Percentiles rank a stretch among this genome's conserved stretches.
phyloP scores from a whole-genome alignment of 2,888 invertebrate genomes.

The Dione juno region DNA sequence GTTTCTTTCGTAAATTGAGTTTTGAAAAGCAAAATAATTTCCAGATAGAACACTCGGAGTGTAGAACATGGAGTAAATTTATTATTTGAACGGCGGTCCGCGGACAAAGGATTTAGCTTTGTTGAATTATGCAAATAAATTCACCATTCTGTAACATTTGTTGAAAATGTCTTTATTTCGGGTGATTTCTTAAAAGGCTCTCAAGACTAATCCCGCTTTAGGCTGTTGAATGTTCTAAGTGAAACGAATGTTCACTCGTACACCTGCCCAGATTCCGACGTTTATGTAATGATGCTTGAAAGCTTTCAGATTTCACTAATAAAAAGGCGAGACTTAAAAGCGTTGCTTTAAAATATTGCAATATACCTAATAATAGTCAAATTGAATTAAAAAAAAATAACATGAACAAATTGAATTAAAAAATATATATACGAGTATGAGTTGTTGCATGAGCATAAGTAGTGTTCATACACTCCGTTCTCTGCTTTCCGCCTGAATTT shows the following conservation, averaged over 20 bases:
- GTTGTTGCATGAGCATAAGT: too few species aligned
- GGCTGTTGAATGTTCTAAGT: constrained; percentile 68
- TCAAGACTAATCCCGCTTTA: constrained; percentile 72
- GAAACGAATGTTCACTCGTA: constrained; percentile 59
- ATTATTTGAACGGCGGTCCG: constrained; percentile 76
- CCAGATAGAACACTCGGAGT: constrained; percentile 72
- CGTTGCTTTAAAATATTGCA: neutral
- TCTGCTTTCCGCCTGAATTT: too few species aligned
- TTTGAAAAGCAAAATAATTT: constrained; percentile 77
- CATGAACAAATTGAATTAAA: neutral
- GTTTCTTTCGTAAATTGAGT: constrained; percentile 46
- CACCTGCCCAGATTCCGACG: constrained; percentile 52
- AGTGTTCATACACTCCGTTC: too few species aligned
- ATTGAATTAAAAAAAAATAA: neutral
- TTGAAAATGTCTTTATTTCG: constrained; percentile 81
- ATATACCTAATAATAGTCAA: neutral
- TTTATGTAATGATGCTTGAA: constrained; percentile 24
- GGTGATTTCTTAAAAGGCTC: constrained; percentile 78
- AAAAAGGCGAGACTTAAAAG: neutral
- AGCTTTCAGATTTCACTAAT: constrained; percentile 9
- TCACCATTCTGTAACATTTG: constrained; percentile 83
- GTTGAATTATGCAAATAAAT: constrained; percentile 83
- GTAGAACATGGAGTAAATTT: constrained; percentile 79
- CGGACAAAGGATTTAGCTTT: constrained; percentile 82
- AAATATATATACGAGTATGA: neutral